A percentile compares a stretch with the other conserved stretches of the same genome.
These are phyloP conservation scores for Phalloptychus januarius DNA, from an alignment of 2,797 vertebrate genomes.

Conservation along the genomic window DNA sequence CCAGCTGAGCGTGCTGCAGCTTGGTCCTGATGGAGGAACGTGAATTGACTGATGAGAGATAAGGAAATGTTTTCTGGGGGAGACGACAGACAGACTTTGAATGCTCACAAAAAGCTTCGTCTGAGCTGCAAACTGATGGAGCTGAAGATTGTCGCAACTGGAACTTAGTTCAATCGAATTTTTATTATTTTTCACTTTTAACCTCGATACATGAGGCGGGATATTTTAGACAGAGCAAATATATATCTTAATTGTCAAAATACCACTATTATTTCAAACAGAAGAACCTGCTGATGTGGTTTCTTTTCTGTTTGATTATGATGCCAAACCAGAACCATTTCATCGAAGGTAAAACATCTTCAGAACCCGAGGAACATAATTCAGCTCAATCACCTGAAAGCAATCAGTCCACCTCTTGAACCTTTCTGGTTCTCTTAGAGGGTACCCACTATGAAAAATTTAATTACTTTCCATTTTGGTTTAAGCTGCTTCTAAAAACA, in stretches of 20 bases:
- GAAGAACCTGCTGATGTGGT: slow-evolving; percentile 17
- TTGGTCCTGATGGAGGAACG: slow-evolving; percentile 67
- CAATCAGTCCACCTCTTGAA: neutral
- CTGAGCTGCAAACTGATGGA: slow-evolving; percentile 37
- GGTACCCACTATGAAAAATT: no score
- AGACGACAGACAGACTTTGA: slow-evolving; percentile 61
- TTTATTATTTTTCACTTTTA: slow-evolving; percentile 52
- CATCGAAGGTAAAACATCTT: neutral
- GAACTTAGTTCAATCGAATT: slow-evolving; percentile 48
- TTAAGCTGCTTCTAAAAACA: no score
- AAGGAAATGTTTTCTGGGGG: slow-evolving; percentile 69
- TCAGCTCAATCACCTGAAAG: neutral
- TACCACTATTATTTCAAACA: slow-evolving; percentile 5
- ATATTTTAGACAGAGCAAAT: slow-evolving; percentile 42
- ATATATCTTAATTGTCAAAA: slow-evolving; percentile 16
- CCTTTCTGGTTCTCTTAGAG: neutral
- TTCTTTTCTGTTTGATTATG: neutral
- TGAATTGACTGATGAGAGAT: slow-evolving; percentile 76
- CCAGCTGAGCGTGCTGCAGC: slow-evolving; percentile 60
- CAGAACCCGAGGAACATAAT: neutral
- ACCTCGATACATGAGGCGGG: slow-evolving; percentile 35
- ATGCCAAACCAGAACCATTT: neutral
- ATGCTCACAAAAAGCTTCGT: slow-evolving; percentile 67
- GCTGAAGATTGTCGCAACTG: slow-evolving; percentile 53
- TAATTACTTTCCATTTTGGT: no score